Base-by-base conservation (phyloP, 2,888 invertebrate species). In the Ligdia adustata region DNA sequence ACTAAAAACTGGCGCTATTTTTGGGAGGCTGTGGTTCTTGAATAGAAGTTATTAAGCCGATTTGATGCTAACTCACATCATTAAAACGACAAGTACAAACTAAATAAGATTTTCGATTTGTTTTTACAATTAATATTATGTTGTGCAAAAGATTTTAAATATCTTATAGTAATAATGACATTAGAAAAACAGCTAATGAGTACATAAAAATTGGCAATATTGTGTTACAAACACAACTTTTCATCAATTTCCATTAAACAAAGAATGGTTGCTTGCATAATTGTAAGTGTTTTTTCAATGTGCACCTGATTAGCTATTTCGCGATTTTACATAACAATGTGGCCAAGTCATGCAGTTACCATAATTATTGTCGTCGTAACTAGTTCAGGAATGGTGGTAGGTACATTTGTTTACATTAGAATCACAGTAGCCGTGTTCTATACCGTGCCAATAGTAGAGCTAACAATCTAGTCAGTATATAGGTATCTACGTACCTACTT, bases 1-100 rank as follows among this genome's bases (percentile, higher is more conserved):
- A 84, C 77, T 84, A 75, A 83, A 82, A 84, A 76, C 77, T 69
- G 64, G 48, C 60, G 78, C 83, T 88, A 87, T 87, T 88, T 85
- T 72, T 60, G 76, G 77, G 69, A 54, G n/a, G n/a, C n/a, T n/a
- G n/a, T n/a, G n/a, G n/a, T n/a, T n/a, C n/a, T n/a, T n/a, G n/a
- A n/a, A n/a, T n/a, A n/a, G n/a, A n/a, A n/a, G n/a, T n/a, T n/a
- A n/a, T n/a, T n/a, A n/a, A n/a, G n/a, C n/a, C n/a, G n/a, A n/a
- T n/a, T n/a, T n/a, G n/a, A n/a, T n/a, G n/a, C n/a, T n/a, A n/a
- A n/a, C n/a, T n/a, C n/a, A n/a, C n/a, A n/a, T n/a, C n/a, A n/a
- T n/a, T n/a, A n/a, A n/a, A n/a, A n/a, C n/a, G n/a, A n/a, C n/a
- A n/a, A n/a, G n/a, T n/a, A n/a, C n/a, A n/a, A n/a, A n/a, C n/a